Percentiles rank a stretch among this genome's conserved stretches.
phyloP scores from a whole-genome alignment of 2,113 vertebrate genomes.

The Anarrhichthys ocellatus region DNA sequence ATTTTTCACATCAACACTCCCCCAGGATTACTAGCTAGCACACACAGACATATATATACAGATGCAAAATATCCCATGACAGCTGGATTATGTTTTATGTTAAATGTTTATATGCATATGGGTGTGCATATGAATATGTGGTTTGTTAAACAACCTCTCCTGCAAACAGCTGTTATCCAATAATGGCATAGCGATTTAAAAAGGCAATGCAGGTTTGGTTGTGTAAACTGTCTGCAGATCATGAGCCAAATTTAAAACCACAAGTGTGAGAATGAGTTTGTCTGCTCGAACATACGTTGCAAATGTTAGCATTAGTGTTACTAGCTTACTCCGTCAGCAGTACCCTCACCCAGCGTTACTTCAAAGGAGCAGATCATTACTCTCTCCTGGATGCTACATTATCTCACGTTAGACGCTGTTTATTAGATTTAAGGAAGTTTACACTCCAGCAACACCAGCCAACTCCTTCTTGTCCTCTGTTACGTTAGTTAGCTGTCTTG shows the following conservation, averaged over 20 bases:
- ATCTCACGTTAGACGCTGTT: no score
- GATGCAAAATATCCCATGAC: background rate
- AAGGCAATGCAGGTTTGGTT: background rate
- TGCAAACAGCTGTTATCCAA: background rate
- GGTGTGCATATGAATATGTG: background rate
- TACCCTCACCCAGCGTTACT: background rate
- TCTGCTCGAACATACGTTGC: background rate
- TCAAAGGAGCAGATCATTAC: background rate
- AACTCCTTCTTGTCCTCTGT: no score
- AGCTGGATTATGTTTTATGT: background rate
- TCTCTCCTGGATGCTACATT: background rate
- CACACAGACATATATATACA: background rate
- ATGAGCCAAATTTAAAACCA: background rate
- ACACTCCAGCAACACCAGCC: no score
- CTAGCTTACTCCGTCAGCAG: background rate
- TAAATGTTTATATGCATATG: background rate
- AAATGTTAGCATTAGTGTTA: background rate
- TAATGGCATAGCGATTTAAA: background rate
- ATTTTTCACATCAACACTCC: slow-evolving; percentile 18
- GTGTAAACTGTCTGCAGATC: background rate
- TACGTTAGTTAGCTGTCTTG: no score
- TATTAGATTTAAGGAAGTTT: no score
- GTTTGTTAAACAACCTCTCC: background rate
- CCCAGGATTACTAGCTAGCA: background rate
- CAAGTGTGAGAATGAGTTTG: background rate